Evolutionary conservation across 2,113 vertebrate species (phyloP), one percentile per base, ranked within the genome.

Genomic region (Corythornis madagascariensis): DNA sequence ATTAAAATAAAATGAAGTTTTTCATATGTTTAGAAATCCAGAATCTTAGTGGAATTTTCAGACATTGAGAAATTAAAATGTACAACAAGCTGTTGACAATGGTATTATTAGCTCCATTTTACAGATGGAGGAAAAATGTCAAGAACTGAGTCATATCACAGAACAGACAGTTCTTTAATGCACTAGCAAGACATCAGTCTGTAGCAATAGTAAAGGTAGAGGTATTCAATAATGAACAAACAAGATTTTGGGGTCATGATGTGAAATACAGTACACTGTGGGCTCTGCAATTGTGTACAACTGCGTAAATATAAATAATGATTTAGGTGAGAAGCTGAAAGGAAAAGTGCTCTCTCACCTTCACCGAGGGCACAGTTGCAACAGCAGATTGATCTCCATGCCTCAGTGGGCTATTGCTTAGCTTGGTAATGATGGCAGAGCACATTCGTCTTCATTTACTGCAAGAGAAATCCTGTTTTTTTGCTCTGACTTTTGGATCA

Each of bases 381-480:
- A 69, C 31, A 77, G 48, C 80, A 94, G 80, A 88, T 84, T 92
- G 69, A 88, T 93, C 77, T 94, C 65, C 65, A 81, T 64, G 86
- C 86, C 83, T 86, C 91, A 47, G 40, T 88, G 83, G 83, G 84
- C 55, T 74, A 89, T 77, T 84, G 33, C 31, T 88, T 59, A 78
- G 77, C 52, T 77, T 86, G 43, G 38, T 79, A 92, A 72, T 3
- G 14, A 94, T 76, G 20, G 45, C 28, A 95, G 63, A 92, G 22
- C 63, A 57, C 47, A 93, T 96, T 78, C 2, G 1, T 91, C 88
- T 92, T 95, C 64, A 91, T 96, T 96, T 90, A 19, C 66, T 88
- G 64, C 26, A 70, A 69, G 35, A 91, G 77, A 93, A 90, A 93
- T 56, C 74, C 67, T 59, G 4, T 75, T 89, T 59, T 94, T 79